Percentiles rank a stretch among this genome's conserved stretches.
phyloP scores from a whole-genome alignment of 2,888 invertebrate species.

The Lapara coniferarum region DNA sequence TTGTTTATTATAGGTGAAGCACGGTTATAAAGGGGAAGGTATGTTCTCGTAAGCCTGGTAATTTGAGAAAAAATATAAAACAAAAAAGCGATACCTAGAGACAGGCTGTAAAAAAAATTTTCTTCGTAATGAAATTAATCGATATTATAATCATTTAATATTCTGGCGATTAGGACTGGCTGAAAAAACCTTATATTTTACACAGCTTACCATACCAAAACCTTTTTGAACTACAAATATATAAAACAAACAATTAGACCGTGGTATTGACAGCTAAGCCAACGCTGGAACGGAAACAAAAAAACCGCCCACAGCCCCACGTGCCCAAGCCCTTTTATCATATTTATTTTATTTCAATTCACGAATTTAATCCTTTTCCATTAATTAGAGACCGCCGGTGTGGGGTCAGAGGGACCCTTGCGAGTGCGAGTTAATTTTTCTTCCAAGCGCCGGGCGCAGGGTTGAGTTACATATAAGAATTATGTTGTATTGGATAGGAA shows the following conservation, averaged over 20 bases:
- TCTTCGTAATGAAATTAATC: no score
- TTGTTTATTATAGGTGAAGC: slow-evolving; percentile 2
- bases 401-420: slow-evolving; percentile 62
- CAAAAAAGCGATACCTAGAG: no score
- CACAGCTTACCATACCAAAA: not conserved
- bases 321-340: slow-evolving; percentile 74
- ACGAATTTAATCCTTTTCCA: slow-evolving; percentile 84
- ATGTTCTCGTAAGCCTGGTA: no score
- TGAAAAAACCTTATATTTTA: no score
- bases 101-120: no score
- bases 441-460: slow-evolving; percentile 60
- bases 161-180: no score
- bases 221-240: not conserved
- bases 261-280: slow-evolving; percentile 55
- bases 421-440: slow-evolving; percentile 76
- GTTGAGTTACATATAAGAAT: slow-evolving; percentile 37
- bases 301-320: slow-evolving; percentile 39
- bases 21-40: no score
- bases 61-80: no score
- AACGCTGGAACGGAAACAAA: slow-evolving; percentile 37
- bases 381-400: slow-evolving; percentile 82
- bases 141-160: no score
- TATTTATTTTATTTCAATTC: slow-evolving; percentile 84
- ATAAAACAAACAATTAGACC: slow-evolving; percentile 48
- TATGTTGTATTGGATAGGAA: not conserved